Evolutionary conservation across 2,113 vertebrate species (phyloP).

Genomic region (Leptosomus discolor): DNA sequence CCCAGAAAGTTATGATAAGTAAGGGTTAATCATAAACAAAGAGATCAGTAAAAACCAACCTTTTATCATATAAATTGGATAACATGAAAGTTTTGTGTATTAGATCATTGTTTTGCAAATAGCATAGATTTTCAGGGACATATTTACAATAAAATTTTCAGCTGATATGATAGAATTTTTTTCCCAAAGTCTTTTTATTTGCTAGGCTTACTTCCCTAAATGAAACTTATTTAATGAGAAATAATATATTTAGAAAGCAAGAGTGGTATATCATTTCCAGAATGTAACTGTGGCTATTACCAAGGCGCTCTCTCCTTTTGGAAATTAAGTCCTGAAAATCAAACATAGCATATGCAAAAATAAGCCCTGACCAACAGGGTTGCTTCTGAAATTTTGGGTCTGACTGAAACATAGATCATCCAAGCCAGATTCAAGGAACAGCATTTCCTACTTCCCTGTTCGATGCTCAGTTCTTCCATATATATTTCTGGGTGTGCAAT

Average conservation of each 20-base stretch:
- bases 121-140: not conserved
- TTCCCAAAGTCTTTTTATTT: not conserved
- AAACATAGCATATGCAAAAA: not conserved
- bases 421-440: not conserved
- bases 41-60: not conserved
- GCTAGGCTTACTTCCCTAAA: not conserved
- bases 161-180: not conserved
- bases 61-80: not conserved
- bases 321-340: not conserved
- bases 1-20: not conserved
- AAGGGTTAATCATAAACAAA: not conserved
- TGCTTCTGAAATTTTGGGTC: not conserved
- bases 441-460: not conserved
- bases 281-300: not conserved
- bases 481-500: not conserved
- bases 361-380: not conserved
- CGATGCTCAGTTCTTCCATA: not conserved
- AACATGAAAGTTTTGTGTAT: not conserved
- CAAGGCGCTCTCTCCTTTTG: not conserved
- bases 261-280: not conserved
- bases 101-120: not conserved
- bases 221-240: not conserved
- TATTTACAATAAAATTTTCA: not conserved
- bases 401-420: not conserved
- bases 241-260: not conserved